phyloP scores from a whole-genome alignment of 2,797 vertebrate species.

The Sylvilagus floridanus region DNA sequence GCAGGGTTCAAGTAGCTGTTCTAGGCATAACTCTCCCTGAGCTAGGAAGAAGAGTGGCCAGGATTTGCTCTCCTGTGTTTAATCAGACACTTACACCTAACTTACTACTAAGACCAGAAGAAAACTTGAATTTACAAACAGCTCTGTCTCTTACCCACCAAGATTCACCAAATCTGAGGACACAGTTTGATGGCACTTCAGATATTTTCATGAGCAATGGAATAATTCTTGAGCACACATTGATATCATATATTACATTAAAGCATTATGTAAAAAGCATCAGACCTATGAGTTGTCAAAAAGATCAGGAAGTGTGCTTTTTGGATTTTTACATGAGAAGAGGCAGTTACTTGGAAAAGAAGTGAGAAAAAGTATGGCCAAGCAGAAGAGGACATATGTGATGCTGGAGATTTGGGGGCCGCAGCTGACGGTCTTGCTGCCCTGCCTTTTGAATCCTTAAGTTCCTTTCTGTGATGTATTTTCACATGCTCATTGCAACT shows the following conservation, averaged over 20 bases:
- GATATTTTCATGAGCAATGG: constrained; percentile 9
- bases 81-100: not conserved
- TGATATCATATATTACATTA: not conserved
- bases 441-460: constrained; percentile 21
- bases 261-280: not conserved
- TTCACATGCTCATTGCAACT: not conserved
- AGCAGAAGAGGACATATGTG: not conserved
- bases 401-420: not conserved
- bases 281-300: not conserved
- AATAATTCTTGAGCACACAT: not conserved
- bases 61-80: not conserved
- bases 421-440: not conserved
- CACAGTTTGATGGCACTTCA: not conserved
- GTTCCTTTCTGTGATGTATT: not conserved
- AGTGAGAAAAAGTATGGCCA: not conserved
- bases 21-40: not conserved
- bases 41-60: not conserved
- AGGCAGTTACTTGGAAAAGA: not conserved
- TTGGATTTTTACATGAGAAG: not conserved
- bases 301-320: not conserved
- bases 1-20: not conserved
- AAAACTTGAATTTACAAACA: constrained; percentile 18
- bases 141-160: not conserved
- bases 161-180: not conserved
- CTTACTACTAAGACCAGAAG: not conserved